These are phyloP conservation scores for Triops cancriformis DNA, from an alignment of 1,140 invertebrate genomes.

Conservation along the genomic window DNA sequence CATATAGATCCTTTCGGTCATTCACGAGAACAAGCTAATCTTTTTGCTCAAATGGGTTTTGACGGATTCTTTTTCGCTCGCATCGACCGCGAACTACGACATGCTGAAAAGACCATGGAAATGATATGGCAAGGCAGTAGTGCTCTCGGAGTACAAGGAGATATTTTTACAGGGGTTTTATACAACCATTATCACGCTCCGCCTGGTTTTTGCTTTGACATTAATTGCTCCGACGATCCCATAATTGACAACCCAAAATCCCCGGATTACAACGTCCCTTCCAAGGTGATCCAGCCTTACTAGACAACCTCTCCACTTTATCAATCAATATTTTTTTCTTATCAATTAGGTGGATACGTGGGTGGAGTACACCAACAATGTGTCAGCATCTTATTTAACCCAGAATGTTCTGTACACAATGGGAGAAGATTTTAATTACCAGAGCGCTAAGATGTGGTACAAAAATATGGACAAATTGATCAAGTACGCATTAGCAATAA, in stretches of 20 bases:
- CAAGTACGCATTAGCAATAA: constrained; percentile 39
- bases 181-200: constrained; percentile 74
- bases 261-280: constrained; percentile 40
- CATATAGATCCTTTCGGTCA: constrained; percentile 93
- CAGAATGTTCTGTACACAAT: constrained; percentile 49
- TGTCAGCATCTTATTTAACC: constrained; percentile 36
- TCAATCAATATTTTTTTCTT: background rate
- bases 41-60: constrained; percentile 71
- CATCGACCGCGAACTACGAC: constrained; percentile 47
- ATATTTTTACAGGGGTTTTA: constrained; percentile 59
- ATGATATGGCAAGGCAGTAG: constrained; percentile 48
- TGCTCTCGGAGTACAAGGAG: constrained; percentile 40
- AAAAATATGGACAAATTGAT: constrained; percentile 65
- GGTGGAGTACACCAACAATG: constrained; percentile 31
- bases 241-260: constrained; percentile 48
- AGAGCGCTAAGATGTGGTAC: constrained; percentile 51
- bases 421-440: constrained; percentile 51
- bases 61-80: constrained; percentile 56
- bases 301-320: constrained; percentile 2
- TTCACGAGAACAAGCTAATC: constrained; percentile 73
- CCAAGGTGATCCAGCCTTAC: constrained; percentile 44
- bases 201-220: constrained; percentile 80
- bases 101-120: constrained; percentile 48
- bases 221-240: constrained; percentile 69
- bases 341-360: constrained; percentile 33